phyloP scores from a whole-genome alignment of 2,113 vertebrate genomes.

The Odobenus rosmarus region DNA sequence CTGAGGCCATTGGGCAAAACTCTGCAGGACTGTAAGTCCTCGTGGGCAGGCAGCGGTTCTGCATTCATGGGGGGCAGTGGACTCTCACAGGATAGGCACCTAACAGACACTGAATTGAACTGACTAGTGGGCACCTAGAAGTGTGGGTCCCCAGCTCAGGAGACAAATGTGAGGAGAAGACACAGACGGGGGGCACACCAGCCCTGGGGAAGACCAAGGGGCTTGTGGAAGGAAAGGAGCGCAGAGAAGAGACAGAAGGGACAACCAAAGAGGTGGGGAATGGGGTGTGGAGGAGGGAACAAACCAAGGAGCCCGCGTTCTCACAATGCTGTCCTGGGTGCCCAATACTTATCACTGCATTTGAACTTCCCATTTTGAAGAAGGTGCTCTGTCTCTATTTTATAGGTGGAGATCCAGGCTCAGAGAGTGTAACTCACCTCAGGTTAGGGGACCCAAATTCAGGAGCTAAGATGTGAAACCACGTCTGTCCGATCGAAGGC shows the following conservation, averaged over 20 bases:
- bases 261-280: neutral
- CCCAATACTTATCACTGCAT: neutral
- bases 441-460: neutral
- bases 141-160: neutral
- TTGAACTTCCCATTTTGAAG: neutral
- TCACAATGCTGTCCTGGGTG: neutral
- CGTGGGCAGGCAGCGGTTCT: neutral
- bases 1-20: neutral
- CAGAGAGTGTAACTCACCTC: neutral
- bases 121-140: neutral
- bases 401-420: neutral
- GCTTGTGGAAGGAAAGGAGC: neutral
- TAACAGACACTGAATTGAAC: neutral
- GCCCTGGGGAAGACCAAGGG: neutral
- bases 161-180: neutral
- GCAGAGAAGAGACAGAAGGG: neutral
- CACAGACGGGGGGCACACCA: neutral
- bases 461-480: constrained; percentile 30
- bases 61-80: neutral
- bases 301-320: neutral
- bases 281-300: neutral
- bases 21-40: neutral
- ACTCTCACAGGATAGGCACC: neutral
- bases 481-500: neutral
- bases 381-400: neutral